Evolutionary conservation across 2,797 vertebrate genomes (phyloP).

Genomic region (Pelobates cultripes): DNA sequence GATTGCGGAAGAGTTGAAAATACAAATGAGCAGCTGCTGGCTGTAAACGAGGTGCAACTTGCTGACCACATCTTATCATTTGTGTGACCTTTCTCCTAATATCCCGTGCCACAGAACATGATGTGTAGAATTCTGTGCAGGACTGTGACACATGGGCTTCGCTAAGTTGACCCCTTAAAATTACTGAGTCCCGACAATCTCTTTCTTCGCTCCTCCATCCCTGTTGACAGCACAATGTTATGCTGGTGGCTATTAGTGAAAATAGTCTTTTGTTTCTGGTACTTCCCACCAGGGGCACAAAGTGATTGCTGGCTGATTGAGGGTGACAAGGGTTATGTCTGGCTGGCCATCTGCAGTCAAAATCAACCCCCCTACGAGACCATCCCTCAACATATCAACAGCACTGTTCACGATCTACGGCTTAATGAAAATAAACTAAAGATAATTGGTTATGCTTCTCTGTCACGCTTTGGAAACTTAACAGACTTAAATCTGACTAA

Average conservation of each 20-base stretch:
- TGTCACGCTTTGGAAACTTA: constrained; percentile 95
- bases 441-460: constrained; percentile 90
- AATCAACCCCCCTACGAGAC: constrained; percentile 98
- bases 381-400: constrained; percentile 98
- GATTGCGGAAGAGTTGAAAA: constrained; percentile 27
- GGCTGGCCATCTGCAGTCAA: constrained; percentile 98
- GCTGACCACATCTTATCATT: constrained; percentile 17
- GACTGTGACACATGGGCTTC: constrained; percentile 61
- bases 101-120: constrained; percentile 22
- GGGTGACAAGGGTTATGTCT: constrained; percentile 97
- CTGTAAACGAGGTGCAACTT: constrained; percentile 12
- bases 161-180: constrained; percentile 58
- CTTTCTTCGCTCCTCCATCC: constrained; percentile 16
- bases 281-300: constrained; percentile 68
- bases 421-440: constrained; percentile 98
- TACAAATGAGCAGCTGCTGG: constrained; percentile 39
- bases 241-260: constrained; percentile 73
- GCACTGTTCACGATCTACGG: constrained; percentile 94
- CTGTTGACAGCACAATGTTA: constrained; percentile 65
- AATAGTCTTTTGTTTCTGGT: constrained; percentile 69
- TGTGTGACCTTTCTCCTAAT: constrained; percentile 6
- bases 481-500: constrained; percentile 98
- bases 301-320: constrained; percentile 98
- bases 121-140: constrained; percentile 64
- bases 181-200: not conserved